These are phyloP conservation scores for Phoebastria nigripes DNA, from an alignment of 2,797 vertebrate species.

Conservation along the genomic window DNA sequence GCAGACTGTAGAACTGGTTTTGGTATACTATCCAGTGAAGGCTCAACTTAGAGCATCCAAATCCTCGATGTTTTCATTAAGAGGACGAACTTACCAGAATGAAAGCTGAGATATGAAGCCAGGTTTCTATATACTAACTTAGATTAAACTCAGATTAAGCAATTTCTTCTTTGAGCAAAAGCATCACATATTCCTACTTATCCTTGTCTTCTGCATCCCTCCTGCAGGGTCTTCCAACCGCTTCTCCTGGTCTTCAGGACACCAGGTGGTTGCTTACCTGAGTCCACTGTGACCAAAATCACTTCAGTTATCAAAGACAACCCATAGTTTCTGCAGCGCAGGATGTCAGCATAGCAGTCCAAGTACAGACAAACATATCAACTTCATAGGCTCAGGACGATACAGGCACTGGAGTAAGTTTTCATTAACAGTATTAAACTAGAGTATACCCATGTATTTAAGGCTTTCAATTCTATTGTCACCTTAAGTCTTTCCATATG, in stretches of 20 bases:
- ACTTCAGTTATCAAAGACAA: not conserved
- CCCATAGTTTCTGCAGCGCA: accelerated
- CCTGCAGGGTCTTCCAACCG: not conserved
- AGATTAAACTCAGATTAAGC: not conserved
- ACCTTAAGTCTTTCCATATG: accelerated
- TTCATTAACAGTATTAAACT: not conserved
- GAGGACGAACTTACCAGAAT: not conserved
- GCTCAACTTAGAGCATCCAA: not conserved
- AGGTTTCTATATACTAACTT: accelerated
- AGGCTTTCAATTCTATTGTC: not conserved
- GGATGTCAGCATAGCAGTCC: accelerated
- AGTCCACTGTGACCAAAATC: not conserved
- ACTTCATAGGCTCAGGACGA: not conserved
- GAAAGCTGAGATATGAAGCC: accelerated
- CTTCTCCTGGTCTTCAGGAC: not conserved
- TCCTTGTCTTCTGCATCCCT: not conserved
- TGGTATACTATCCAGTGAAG: not conserved
- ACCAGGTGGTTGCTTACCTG: not conserved
- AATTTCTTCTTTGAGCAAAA: not conserved
- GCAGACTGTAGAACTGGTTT: not conserved
- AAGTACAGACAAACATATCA: not conserved
- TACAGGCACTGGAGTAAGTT: not conserved
- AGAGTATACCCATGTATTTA: accelerated
- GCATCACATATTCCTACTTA: not conserved
- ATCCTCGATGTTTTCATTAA: not conserved